Evolutionary conservation across 2,888 invertebrate genomes (phyloP), one percentile per base, ranked within the genome.

Genomic region (Eudemis profundana): DNA sequence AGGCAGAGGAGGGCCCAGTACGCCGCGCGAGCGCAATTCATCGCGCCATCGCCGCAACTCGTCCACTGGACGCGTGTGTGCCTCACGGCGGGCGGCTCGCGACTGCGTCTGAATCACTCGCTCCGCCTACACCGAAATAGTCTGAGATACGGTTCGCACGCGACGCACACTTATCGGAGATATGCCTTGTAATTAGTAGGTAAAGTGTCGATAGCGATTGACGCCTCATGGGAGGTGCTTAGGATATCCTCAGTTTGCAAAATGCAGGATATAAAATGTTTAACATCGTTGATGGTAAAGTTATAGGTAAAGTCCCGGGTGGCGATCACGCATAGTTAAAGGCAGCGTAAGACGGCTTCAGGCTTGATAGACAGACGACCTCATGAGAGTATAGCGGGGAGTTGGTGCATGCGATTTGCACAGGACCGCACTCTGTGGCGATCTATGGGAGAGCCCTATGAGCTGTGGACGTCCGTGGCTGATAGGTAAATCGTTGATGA

Each of bases 1-100:
- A 86, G 80, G 79, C 84, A 84, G 83, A 89, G 83, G 83, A 89
- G 83, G 81, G 87, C 87, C 89, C 87, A 87, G 86, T 86, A 82
- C 86, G 89, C 89, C 88, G 89, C 90, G 88, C 89, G 87, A 86
- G 86, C 87, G 81, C 87, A 79, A 85, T 80, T 90, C 91, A 90
- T 91, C 89, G 90, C 91, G 87, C 91, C 91, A 90, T 91, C 86
- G 89, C 84, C 82, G 79, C 84, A 80, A 83, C 86, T 75, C 78
- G 74, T 76, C 70, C 77, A 70, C 71, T 72, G 79, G 76, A 80
- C 75, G 72, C 77, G 74, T 80, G 82, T 78, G 79, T 74, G 74
- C 87, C 76, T 80, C 84, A 78, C 85, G 83, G 85, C 87, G 85
- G 85, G 79, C 86, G 87, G 87, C 89, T 89, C 91, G 86, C 90